Evolutionary conservation across 2,797 vertebrate species (phyloP), one percentile per base, ranked within the genome.

Genomic region (Takifugu rubripes): DNA sequence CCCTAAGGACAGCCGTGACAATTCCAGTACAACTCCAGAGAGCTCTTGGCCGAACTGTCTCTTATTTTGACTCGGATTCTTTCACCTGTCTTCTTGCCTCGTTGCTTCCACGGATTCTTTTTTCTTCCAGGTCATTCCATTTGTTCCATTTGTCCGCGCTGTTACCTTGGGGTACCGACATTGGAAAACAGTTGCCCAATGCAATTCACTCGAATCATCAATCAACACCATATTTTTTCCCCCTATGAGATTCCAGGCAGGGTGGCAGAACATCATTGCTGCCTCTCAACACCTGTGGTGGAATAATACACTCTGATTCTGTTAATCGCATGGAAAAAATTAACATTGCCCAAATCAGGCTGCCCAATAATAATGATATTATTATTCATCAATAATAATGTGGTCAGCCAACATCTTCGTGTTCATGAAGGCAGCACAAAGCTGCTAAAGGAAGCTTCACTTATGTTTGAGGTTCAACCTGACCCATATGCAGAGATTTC

Each of bases 391-490:
- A 17, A 16, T 44, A 5, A 44, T 16, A 44, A 3, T 60, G 25
- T 75, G 56, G 64, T 74, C 51, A 68, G 64, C 73, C 71, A 68
- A 78, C 70, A 64, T 25, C 62, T 77, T 59, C 61, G 78, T 81
- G 63, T 59, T 71, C 75, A 79, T 77, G 44, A 78, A 56, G 33
- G 31, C 2, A 33, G 31, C 31, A 33, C 53, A 65, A 82, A 77
- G 21, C 44, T 84, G 84, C 74, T 84, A 79, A 84, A 60, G 5
- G 52, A 49, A 70, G 40, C 33, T 42, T 74, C 53, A 58, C 53
- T 48, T n/a, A 26, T 49, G 70, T 56, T 48, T 24, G 54, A 60
- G 58, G 59, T 68, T 58, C 43, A 71, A 74, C 77, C 55, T 52
- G 62, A 52, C 59, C 50, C 52, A 44, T 75, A 53, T 54, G 55